These are phyloP conservation scores for Acomys russatus DNA, from an alignment of 2,797 vertebrate genomes.

Conservation along the genomic window DNA sequence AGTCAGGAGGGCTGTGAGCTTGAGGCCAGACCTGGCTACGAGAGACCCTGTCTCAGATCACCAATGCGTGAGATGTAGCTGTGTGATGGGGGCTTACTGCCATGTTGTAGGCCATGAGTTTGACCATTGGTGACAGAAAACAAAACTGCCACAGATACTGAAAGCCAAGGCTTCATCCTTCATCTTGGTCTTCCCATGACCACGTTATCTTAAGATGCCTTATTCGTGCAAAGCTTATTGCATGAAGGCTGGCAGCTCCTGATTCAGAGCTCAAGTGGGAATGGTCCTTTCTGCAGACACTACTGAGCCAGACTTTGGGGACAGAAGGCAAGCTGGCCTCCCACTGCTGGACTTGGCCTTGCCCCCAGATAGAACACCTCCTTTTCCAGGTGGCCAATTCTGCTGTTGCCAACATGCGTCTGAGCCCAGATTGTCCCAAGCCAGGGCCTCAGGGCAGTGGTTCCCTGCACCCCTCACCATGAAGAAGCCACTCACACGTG, in stretches of 20 bases:
- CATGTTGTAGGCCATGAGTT: not conserved
- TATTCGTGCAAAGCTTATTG: not conserved
- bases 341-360: too few relatives aligned
- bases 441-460: not conserved
- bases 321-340: not conserved
- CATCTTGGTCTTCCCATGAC: not conserved
- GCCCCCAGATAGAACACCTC: not conserved
- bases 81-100: too few relatives aligned
- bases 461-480: not conserved
- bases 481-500: too few relatives aligned
- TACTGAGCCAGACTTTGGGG: not conserved
- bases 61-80: not conserved
- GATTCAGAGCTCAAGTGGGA: not conserved
- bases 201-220: not conserved
- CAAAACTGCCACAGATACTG: not conserved
- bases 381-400: not conserved
- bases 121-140: not conserved
- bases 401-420: not conserved
- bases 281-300: not conserved
- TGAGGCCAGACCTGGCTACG: too few relatives aligned
- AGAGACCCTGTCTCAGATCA: not conserved
- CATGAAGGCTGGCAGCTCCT: not conserved
- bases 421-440: too few relatives aligned
- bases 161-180: not conserved
- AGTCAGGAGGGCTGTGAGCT: not conserved